Percentiles rank a stretch among this genome's conserved stretches.
These are phyloP conservation scores for Procavia capensis DNA, from an alignment of 2,113 vertebrate species.

Conservation along the genomic window DNA sequence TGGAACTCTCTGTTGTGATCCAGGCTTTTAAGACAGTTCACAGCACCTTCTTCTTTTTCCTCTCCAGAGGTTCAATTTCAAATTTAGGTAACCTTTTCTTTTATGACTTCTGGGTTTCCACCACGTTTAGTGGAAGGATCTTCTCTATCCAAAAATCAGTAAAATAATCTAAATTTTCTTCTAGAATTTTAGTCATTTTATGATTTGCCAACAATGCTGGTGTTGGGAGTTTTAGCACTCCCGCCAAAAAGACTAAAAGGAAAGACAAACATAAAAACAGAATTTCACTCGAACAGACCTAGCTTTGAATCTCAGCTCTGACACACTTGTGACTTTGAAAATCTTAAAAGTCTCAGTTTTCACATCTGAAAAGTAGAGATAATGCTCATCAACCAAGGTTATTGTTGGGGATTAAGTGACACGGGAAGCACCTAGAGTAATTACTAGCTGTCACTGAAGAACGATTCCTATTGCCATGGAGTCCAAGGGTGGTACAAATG, in stretches of 20 bases:
- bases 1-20: too few relatives aligned
- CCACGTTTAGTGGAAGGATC: background rate
- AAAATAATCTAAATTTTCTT: constrained; percentile 42
- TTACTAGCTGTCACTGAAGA: constrained; percentile 16
- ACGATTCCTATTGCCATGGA: background rate
- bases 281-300: background rate
- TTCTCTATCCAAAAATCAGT: constrained; percentile 10
- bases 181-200: background rate
- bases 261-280: background rate
- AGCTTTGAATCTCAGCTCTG: background rate
- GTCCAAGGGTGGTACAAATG: background rate
- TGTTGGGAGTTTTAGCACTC: background rate
- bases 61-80: background rate
- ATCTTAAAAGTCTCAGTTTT: constrained; percentile 3
- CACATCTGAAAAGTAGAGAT: background rate
- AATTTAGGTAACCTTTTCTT: background rate
- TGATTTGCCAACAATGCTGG: background rate
- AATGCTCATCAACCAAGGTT: background rate
- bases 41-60: background rate
- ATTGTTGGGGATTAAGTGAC: background rate
- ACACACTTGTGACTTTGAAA: background rate
- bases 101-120: constrained; percentile 14
- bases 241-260: background rate
- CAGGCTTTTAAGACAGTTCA: background rate
- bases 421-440: background rate